Evolutionary conservation across 2,113 vertebrate species (phyloP).

Genomic region (Strix aluco): DNA sequence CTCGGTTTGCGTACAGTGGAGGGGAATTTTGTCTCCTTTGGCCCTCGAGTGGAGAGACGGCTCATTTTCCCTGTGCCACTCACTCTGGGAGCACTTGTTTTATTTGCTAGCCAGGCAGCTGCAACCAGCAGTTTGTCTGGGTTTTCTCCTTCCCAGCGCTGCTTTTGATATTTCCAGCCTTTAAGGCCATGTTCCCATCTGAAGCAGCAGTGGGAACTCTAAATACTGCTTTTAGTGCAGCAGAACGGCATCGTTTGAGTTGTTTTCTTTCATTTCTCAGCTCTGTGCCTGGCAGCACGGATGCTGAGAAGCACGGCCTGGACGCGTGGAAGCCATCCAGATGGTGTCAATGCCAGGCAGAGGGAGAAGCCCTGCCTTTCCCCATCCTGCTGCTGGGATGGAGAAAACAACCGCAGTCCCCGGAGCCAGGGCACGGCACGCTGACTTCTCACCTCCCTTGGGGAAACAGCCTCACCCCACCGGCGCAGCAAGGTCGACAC

Average conservation of each 20-base stretch:
- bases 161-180: background rate
- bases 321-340: background rate
- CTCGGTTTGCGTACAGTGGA: rapidly evolving
- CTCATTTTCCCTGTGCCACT: background rate
- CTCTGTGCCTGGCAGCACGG: background rate
- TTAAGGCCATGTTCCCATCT: background rate
- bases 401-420: background rate
- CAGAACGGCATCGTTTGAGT: rapidly evolving
- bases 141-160: background rate
- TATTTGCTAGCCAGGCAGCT: background rate
- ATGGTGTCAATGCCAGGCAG: background rate
- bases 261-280: background rate
- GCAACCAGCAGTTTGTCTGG: background rate
- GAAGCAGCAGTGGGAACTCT: background rate
- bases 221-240: background rate
- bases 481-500: rapidly evolving
- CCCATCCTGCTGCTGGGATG: background rate
- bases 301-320: background rate
- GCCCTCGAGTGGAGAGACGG: background rate
- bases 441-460: background rate
- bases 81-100: background rate
- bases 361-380: background rate
- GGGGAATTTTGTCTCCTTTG: background rate
- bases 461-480: background rate
- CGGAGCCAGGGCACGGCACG: background rate